phyloP scores from a whole-genome alignment of 2,113 vertebrate genomes.

The Cryptotis parvus region DNA sequence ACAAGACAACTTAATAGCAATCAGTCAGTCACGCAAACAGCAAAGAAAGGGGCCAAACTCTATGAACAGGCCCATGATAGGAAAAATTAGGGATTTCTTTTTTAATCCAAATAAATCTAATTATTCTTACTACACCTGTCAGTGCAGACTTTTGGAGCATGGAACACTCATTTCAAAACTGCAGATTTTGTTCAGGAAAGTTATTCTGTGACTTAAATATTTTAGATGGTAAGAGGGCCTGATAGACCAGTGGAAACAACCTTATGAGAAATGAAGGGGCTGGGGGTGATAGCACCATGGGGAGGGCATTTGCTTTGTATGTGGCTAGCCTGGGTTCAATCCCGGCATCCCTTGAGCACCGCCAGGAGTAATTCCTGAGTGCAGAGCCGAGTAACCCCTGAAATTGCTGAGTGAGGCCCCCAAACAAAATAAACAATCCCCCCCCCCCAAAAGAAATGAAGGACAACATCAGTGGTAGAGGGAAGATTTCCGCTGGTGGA shows the following conservation, averaged over 20 bases:
- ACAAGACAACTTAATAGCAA: slow-evolving; percentile 28
- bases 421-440: no score
- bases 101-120: slow-evolving; percentile 61
- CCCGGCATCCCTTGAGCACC: no score
- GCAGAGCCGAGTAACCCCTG: no score
- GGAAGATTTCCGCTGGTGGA: not conserved
- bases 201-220: not conserved
- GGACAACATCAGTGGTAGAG: not conserved
- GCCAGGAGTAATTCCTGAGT: no score
- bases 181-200: slow-evolving; percentile 42
- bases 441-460: not conserved
- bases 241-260: not conserved
- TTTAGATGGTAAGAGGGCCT: not conserved
- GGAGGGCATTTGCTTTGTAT: no score
- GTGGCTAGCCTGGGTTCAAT: no score
- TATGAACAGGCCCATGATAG: not conserved
- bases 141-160: not conserved
- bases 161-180: slow-evolving; percentile 35
- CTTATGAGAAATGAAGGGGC: not conserved
- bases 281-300: no score
- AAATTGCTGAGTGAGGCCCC: no score
- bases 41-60: slow-evolving; percentile 22
- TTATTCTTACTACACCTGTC: slow-evolving; percentile 27
- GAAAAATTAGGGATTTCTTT: slow-evolving; percentile 45
- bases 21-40: slow-evolving; percentile 38